These are phyloP conservation scores for Dromas ardeola DNA, from an alignment of 2,113 vertebrate species.

Conservation along the genomic window DNA sequence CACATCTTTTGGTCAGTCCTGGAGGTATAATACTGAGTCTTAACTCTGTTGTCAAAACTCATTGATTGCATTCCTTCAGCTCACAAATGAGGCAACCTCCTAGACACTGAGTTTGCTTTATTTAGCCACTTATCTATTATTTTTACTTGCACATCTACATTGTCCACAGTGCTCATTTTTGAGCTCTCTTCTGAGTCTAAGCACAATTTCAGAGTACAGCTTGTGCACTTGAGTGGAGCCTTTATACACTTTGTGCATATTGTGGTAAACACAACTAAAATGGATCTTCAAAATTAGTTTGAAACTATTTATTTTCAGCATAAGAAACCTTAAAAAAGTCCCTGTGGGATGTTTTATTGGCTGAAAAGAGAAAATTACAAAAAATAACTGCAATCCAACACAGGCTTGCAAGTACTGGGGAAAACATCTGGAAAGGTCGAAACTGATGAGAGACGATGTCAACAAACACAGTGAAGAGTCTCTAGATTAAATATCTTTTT, in stretches of 20 bases:
- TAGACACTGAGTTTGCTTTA: neutral
- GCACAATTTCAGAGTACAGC: neutral
- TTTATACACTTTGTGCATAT: neutral
- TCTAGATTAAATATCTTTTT: neutral
- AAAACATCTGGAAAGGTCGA: neutral
- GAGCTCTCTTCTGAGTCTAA: neutral
- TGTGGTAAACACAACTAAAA: neutral
- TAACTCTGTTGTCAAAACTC: neutral
- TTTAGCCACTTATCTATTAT: neutral
- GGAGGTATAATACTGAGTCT: neutral
- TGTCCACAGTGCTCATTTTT: neutral
- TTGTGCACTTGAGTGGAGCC: neutral
- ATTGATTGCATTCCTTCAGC: neutral
- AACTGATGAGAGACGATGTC: neutral
- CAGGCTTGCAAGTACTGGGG: neutral
- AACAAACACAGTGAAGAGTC: neutral
- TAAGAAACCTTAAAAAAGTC: neutral
- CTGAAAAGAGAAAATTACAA: neutral
- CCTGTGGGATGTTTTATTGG: neutral
- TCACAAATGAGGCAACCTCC: neutral
- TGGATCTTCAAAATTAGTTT: neutral
- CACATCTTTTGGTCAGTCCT: neutral
- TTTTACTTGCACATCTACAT: neutral
- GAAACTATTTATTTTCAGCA: neutral
- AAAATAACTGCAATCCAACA: neutral